Conservation (phyloP, 2,113 vertebrate species). For the Rana temporaria region DNA sequence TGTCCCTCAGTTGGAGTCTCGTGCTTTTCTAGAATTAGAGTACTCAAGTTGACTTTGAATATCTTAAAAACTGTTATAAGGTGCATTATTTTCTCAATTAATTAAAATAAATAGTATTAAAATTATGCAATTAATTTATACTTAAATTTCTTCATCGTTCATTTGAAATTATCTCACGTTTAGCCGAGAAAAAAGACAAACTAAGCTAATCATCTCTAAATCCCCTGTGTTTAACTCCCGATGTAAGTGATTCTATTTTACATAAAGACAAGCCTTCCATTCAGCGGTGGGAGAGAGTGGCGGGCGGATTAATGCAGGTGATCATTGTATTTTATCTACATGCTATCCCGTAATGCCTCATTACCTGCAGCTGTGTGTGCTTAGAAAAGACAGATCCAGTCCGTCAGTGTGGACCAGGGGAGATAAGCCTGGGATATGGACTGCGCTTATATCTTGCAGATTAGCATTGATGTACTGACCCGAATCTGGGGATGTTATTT, state of each 20-base stretch:
- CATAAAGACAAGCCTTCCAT: conserved; percentile 28
- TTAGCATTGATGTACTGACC: conserved; percentile 1
- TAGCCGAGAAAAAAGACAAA: not conserved
- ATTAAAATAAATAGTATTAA: too few species aligned
- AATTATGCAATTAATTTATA: too few species aligned
- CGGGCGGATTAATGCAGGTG: conserved; percentile 45
- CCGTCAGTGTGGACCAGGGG: not conserved
- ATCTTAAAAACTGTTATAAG: too few species aligned
- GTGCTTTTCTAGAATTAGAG: too few species aligned
- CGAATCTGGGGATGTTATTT: not conserved
- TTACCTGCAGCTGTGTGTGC: conserved; percentile 35
- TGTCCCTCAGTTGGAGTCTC: too few species aligned
- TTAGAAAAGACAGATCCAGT: conserved; percentile 1
- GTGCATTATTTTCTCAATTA: too few species aligned
- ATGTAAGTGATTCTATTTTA: conserved; percentile 17
- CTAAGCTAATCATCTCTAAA: conserved; percentile 37
- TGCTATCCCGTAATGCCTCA: conserved; percentile 30
- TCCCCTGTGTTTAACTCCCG: conserved; percentile 12
- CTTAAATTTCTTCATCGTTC: not conserved
- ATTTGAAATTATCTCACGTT: conserved; percentile 46
- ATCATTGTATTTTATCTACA: conserved; percentile 34
- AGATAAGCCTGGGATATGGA: conserved; percentile 11
- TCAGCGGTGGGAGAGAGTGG: not conserved
- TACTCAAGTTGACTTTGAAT: too few species aligned
- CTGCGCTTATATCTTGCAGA: not conserved